phyloP scores from a whole-genome alignment of 64 coral and sea anemone species.

The Montipora capricornis region DNA sequence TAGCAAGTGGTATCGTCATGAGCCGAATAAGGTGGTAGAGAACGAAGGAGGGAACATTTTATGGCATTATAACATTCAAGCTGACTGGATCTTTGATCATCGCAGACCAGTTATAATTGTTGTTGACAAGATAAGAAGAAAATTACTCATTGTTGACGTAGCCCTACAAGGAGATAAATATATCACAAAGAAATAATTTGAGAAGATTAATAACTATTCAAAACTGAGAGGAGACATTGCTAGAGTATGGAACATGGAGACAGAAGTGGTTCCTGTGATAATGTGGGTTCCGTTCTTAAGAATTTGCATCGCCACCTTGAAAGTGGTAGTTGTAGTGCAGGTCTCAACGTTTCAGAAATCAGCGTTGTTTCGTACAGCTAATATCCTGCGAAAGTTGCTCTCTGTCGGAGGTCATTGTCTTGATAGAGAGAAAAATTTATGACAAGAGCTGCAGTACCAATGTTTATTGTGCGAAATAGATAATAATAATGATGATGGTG shows the following conservation, averaged over 20 bases:
- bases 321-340: not conserved
- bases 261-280: too few relatives aligned
- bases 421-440: not conserved
- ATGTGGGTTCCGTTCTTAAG: not conserved
- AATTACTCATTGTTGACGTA: not conserved
- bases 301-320: not conserved
- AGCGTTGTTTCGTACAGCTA: too few relatives aligned
- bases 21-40: too few relatives aligned
- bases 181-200: not conserved
- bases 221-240: not conserved
- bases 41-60: too few relatives aligned
- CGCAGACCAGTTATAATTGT: not conserved
- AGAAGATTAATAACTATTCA: not conserved
- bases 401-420: not conserved
- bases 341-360: not conserved
- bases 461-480: not conserved
- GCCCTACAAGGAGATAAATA: not conserved
- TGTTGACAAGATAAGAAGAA: not conserved
- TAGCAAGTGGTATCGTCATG: too few relatives aligned
- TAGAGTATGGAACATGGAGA: too few relatives aligned
- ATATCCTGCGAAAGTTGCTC: not conserved
- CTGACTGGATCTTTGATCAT: not conserved
- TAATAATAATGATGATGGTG: not conserved
- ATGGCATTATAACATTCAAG: too few relatives aligned
- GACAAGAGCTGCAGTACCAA: not conserved